Percentiles rank a stretch among this genome's conserved stretches.
These are phyloP conservation scores for Caloenas nicobarica DNA, from an alignment of 2,113 vertebrate species.

Conservation along the genomic window DNA sequence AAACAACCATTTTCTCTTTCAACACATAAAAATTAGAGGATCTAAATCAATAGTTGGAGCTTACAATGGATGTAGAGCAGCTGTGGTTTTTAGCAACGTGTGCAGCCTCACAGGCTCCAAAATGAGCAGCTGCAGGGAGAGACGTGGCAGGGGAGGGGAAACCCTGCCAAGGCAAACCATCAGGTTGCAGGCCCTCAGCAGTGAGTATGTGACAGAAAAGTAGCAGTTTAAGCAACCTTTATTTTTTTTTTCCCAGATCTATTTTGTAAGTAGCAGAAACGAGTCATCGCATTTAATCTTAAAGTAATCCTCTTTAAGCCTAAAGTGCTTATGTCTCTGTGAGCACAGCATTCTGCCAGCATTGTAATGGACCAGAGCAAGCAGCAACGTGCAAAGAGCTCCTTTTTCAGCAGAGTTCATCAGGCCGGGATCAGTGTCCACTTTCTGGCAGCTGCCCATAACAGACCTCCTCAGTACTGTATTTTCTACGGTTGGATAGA, in stretches of 20 bases:
- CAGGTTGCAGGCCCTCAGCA: not conserved
- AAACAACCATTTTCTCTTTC: slow-evolving; percentile 37
- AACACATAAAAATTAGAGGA: slow-evolving; percentile 6
- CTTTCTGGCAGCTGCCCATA: slow-evolving; percentile 2
- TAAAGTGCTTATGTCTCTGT: not conserved
- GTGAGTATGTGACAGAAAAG: not conserved
- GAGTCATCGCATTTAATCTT: slow-evolving; percentile 24
- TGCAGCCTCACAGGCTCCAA: not conserved
- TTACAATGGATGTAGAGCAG: slow-evolving; percentile 22
- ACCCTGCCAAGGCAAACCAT: not conserved
- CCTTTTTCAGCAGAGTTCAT: not conserved
- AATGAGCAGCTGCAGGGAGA: slow-evolving; percentile 27
- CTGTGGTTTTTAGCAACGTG: not conserved
- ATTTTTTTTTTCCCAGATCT: not conserved
- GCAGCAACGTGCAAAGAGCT: not conserved
- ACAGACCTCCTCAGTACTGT: not conserved
- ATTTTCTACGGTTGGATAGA: not conserved
- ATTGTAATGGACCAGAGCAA: not conserved
- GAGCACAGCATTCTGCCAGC: not conserved
- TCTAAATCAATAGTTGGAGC: slow-evolving; percentile 31
- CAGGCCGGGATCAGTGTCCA: not conserved
- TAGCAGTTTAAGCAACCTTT: not conserved
- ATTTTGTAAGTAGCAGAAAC: not conserved
- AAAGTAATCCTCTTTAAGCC: slow-evolving; percentile 21
- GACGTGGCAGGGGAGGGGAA: not conserved